Conservation (phyloP, 2,797 vertebrate genomes). For the Todus mexicanus region DNA sequence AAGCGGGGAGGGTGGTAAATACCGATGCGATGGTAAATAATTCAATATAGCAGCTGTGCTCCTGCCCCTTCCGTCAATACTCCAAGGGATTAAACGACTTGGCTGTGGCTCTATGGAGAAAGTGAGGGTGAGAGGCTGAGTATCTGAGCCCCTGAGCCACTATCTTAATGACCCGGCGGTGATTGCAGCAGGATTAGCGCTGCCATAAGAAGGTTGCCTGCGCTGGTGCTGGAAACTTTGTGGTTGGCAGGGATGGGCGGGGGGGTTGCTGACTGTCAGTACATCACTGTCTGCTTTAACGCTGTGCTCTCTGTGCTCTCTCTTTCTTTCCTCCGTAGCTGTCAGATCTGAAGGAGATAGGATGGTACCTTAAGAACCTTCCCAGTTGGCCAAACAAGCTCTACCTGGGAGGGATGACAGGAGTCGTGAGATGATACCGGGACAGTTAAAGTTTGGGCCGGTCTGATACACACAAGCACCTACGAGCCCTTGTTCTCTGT, state of each 20-base stretch:
- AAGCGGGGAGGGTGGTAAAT: not conserved
- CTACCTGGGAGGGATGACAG: not conserved
- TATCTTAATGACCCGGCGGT: not conserved
- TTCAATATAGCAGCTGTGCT: not conserved
- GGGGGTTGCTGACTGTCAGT: not conserved
- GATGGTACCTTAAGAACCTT: not conserved
- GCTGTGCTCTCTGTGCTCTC: too few species aligned
- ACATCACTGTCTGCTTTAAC: not conserved
- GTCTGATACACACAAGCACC: accelerated
- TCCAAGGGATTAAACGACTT: not conserved
- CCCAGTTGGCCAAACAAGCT: not conserved
- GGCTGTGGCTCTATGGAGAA: not conserved
- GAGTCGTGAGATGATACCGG: accelerated
- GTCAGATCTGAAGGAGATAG: not conserved
- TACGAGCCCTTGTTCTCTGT: not conserved
- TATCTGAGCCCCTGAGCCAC: not conserved
- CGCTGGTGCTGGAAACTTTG: not conserved
- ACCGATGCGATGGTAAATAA: not conserved
- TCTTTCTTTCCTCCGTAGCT: not conserved
- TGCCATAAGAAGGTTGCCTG: not conserved
- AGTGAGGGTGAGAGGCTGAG: not conserved
- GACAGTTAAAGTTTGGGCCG: not conserved
- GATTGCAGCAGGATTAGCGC: not conserved
- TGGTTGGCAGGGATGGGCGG: not conserved
- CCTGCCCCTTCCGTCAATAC: not conserved